Evolutionary conservation across 2,797 vertebrate genomes (phyloP), one percentile per base, ranked within the genome.

Genomic region (Gymnoscopelus microlampas): DNA sequence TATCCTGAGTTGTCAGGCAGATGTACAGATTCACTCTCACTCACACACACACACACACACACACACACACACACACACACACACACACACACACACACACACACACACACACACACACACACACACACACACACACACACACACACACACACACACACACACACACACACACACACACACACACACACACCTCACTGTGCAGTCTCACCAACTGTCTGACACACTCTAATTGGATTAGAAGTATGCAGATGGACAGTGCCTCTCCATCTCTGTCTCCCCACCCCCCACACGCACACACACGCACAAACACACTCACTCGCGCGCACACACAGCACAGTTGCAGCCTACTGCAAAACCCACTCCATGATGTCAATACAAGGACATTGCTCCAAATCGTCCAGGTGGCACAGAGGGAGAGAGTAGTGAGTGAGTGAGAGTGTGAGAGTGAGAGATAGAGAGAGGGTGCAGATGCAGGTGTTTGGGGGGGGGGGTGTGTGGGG

Each of bases 211-310:
- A 48, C 79, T 55, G 76, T 44, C 39, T 76, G 74, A 77, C 60
- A 24, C 55, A 58, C 55, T 39, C 64, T 83, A 82, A 86, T 81
- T 76, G 71, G 82, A 89, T 82, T 80, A 82, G 68, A 87, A 68
- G 60, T 73, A 67, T 73, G 69, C 54, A 80, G 72, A 82, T 79
- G 66, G 68, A 70, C 63, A 57, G 73, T 29, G 13, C 55, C 39
- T 44, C 39, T 8, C 39, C 24, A 59, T 59, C 50, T 66, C 59
- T 4, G 26, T 66, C 5, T 68, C 47, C 26, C 12, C 32, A 15
- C 13, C 50, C 24, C 29, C 12, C 59, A 15, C 26, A 13, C 54
- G 44, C n/a, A 7, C 35, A 44, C 59, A 7, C 15, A 11, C 15
- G 9, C 15, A 15, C 53, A 23, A 2, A 51, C 53, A 23, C 26